Evolutionary conservation across 2,113 vertebrate genomes (phyloP), one percentile per base, ranked within the genome.

Genomic region (Okapia johnstoni): DNA sequence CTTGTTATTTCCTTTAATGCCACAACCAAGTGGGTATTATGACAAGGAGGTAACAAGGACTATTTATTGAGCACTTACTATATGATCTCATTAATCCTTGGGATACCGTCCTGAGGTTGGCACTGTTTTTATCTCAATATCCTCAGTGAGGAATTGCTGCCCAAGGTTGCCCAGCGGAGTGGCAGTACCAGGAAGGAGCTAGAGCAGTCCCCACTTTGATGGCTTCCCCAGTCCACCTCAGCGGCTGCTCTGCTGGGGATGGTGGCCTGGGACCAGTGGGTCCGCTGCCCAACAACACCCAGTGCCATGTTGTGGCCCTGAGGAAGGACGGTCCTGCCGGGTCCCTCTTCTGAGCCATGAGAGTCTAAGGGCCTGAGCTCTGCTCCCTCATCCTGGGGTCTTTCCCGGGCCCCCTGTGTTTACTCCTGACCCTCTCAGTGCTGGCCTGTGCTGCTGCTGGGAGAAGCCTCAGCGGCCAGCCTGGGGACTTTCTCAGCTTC

Each of bases 401-500:
- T 17, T 33, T n/a, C 46, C 36, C 3, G 4, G 63, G 19, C 30
- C 36, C 73, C 73, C 50, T 0, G 1, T 12, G 10, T 77, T 52
- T 26, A 85, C 73, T 93, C 61, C 52, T 17, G 52, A 40, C 26
- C 6, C 55, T 15, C 55, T 63, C 19, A 3, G 21, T 19, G 61
- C 23, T 1, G 60, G 54, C 85, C 88, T 54, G 54, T 6, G 46
- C 57, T 79, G 43, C 52, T 73, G 54, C 83, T 17, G 84, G 58
- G 84, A 97, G 86, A 90, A 97, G 85, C 91, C 94, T 61, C 77
- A 8, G 23, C 85, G 63, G 77, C 88, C 94, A 95, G 90, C 85
- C 93, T 50, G 50, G 33, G 91, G 95, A 92, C 0, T 97, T 98
- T 96, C 98, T 98, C 92, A 92, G 97, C 97, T 98, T 98, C 96